A percentile compares a stretch with the other conserved stretches of the same genome.
These are phyloP conservation scores for Lepidochitona cinerea DNA, from an alignment of 2,888 invertebrate genomes.

Conservation along the genomic window DNA sequence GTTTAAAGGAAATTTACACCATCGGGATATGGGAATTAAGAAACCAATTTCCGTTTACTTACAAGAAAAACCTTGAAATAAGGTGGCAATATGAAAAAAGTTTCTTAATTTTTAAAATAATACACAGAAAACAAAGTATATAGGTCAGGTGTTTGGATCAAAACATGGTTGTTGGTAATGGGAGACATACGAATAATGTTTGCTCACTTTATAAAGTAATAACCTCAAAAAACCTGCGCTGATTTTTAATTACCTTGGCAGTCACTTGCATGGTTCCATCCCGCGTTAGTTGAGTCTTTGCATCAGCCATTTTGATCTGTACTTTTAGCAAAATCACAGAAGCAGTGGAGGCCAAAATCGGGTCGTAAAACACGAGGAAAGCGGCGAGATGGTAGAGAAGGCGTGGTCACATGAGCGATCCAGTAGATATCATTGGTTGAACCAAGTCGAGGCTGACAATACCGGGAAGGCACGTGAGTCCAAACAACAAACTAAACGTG, in stretches of 20 bases:
- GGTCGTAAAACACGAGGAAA: conserved; percentile 55
- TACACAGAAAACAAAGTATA: background rate
- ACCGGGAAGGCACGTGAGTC: background rate
- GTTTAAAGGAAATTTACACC: conserved; percentile 9
- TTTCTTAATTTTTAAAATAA: conserved; percentile 28
- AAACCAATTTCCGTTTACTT: conserved; percentile 4
- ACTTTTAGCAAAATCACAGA: conserved; percentile 35
- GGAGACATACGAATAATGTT: too few species aligned
- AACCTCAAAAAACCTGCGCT: too few species aligned
- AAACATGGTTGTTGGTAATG: conserved; percentile 21
- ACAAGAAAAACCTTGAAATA: too few species aligned
- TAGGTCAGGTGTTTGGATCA: conserved; percentile 24
- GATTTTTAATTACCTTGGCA: conserved; percentile 50
- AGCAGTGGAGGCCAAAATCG: conserved; percentile 41
- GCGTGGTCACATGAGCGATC: conserved; percentile 62
- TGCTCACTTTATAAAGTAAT: too few species aligned
- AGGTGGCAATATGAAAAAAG: conserved; percentile 3
- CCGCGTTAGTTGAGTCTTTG: conserved; percentile 51
- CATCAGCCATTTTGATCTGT: conserved; percentile 53
- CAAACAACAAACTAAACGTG: too few species aligned
- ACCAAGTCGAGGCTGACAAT: conserved; percentile 35
- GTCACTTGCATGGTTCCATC: conserved; percentile 65
- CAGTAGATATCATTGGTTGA: conserved; percentile 45
- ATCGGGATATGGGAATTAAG: conserved; percentile 17
- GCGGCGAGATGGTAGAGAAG: conserved; percentile 43